These are phyloP conservation scores for Gallinago nigripennis DNA, from an alignment of 2,797 vertebrate species.

Conservation along the genomic window DNA sequence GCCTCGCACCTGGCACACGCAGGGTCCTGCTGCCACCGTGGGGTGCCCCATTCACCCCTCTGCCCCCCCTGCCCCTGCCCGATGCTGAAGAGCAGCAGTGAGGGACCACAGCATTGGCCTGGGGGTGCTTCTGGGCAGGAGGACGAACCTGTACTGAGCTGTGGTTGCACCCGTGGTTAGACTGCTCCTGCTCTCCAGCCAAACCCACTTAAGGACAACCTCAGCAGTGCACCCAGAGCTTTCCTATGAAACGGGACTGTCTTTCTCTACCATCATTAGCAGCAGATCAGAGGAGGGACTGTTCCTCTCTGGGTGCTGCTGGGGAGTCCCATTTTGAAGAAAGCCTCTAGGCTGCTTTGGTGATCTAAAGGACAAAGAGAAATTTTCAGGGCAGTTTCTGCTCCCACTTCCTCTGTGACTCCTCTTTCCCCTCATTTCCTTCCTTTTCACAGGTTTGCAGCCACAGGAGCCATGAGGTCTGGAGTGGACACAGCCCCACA, in stretches of 20 bases:
- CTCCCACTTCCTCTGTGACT: background rate
- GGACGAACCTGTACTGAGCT: rapidly evolving
- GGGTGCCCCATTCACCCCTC: rapidly evolving
- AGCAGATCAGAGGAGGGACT: background rate
- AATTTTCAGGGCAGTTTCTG: background rate
- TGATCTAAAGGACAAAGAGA: background rate
- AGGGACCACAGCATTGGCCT: rapidly evolving
- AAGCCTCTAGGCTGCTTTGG: background rate
- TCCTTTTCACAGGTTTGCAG: background rate
- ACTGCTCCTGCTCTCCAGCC: background rate
- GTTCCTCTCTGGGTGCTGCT: rapidly evolving
- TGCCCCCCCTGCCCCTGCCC: background rate
- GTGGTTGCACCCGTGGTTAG: background rate
- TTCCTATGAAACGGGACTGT: background rate
- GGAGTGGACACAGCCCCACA: background rate
- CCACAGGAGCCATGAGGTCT: rapidly evolving
- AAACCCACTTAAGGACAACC: rapidly evolving
- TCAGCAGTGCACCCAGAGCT: rapidly evolving
- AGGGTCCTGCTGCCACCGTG: background rate
- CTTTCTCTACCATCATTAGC: background rate
- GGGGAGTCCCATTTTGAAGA: background rate
- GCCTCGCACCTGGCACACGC: rapidly evolving
- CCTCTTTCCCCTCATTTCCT: background rate
- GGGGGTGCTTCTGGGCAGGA: background rate
- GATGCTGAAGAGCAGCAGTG: rapidly evolving